Evolutionary conservation across 2,113 vertebrate species (phyloP), one percentile per base, ranked within the genome.

Genomic region (Dipodomys merriami): DNA sequence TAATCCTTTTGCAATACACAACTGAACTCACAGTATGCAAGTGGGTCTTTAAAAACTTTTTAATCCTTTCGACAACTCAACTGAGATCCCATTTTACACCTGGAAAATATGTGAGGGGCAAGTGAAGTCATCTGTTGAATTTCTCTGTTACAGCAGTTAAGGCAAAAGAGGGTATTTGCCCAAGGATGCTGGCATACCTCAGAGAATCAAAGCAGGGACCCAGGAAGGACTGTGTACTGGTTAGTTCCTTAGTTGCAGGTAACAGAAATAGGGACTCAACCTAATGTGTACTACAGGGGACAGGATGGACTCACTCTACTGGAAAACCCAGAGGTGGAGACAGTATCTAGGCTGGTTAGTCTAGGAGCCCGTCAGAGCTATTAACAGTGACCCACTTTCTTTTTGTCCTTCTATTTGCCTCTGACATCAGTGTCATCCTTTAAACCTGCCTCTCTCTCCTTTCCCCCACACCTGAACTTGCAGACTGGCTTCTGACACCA

Each of bases 11-110:
- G n/a, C n/a, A n/a, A n/a, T n/a, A n/a, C n/a, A 13, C 44, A 46
- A 62, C 49, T 62, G 92, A 85, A 68, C 30, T 86, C 23, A 13
- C 19, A n/a, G 4, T 72, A 49, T 35, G n/a, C n/a, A 78, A 13
- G 22, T 19, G 44, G 39, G 25, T 74, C 76, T 86, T 83, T 60
- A 89, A 65, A 62, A 71, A 18, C 3, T 62, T 94, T 83, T 68
- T 88, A 88, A 86, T 93, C 69, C 71, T 82, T 85, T 90, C 65
- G 88, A 67, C 60, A 76, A 39, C 86, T 39, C 46, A 82, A 2
- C 73, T 65, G 85, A 79, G 62, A 25, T 6, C 33, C 82, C 77
- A 65, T 80, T 91, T 88, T 87, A 86, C 49, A 96, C 23, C 49
- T 74, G 64, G 76, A 35, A 69, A 90, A 90, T 67, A 22, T 60